phyloP scores from a whole-genome alignment of 1,140 invertebrate species.

The Drosophila orena region DNA sequence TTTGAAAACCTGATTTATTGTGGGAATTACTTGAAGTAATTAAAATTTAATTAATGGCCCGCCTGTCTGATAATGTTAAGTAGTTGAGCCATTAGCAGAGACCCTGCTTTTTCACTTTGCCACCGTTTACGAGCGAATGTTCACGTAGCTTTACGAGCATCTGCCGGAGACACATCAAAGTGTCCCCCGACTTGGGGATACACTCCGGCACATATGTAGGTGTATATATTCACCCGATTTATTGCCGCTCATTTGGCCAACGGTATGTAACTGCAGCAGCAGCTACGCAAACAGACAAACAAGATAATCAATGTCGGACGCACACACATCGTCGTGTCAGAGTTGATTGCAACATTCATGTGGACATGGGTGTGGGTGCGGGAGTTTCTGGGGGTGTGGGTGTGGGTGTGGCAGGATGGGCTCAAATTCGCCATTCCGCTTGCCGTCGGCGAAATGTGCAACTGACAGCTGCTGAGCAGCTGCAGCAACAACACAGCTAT shows the following conservation, averaged over 20 bases:
- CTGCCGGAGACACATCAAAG: conserved; percentile 41
- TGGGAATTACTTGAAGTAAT: conserved; percentile 44
- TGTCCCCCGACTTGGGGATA: conserved; percentile 1
- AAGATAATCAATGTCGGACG: conserved; percentile 74
- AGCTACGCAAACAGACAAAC: conserved; percentile 32
- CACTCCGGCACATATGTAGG: conserved; percentile 3
- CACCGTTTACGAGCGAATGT: conserved; percentile 46
- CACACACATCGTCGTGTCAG: conserved; percentile 63
- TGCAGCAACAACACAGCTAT: conserved; percentile 6
- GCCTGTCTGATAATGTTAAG: conserved; percentile 34
- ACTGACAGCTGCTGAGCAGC: conserved; percentile 29
- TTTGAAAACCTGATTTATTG: conserved; percentile 42
- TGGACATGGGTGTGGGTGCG: conserved; percentile 4
- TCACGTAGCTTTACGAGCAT: conserved; percentile 48
- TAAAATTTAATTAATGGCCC: conserved; percentile 54
- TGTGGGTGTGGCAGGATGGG: background rate
- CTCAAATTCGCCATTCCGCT: conserved; percentile 1
- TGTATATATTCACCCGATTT: conserved; percentile 61
- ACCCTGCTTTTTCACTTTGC: conserved; percentile 8
- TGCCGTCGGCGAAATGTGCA: conserved; percentile 49
- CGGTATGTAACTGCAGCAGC: conserved; percentile 9
- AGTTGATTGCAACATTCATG: conserved; percentile 70
- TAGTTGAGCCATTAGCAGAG: conserved; percentile 48
- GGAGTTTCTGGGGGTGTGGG: background rate
- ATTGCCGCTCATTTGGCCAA: conserved; percentile 54